Conservation (phyloP, 2,888 invertebrate genomes). For the Diarsia mendica region DNA sequence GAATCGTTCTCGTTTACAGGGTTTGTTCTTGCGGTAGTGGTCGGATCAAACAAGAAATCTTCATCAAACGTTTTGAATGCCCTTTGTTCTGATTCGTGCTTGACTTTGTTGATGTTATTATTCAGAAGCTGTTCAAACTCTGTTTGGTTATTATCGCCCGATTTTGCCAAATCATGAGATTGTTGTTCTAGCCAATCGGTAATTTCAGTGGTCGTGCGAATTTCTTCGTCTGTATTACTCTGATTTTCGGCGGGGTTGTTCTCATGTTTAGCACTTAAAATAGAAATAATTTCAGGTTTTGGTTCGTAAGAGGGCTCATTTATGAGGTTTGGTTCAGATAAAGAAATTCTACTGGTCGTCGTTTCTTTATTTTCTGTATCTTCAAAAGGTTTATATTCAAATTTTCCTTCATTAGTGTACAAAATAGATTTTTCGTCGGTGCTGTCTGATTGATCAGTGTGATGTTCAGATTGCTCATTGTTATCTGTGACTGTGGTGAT, state of each 20-base stretch:
- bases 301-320: conserved; percentile 77
- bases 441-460: conserved; percentile 45
- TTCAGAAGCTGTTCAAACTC: conserved; percentile 58
- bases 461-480: conserved; percentile 57
- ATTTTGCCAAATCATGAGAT: conserved; percentile 56
- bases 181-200: conserved; percentile 78
- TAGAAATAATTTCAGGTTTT: conserved; percentile 77
- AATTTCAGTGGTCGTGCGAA: conserved; percentile 64
- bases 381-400: conserved; percentile 59
- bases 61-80: conserved; percentile 76
- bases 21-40: conserved; percentile 40
- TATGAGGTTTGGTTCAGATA: conserved; percentile 74
- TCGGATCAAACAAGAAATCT: conserved; percentile 67
- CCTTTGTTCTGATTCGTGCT: conserved; percentile 74
- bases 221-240: conserved; percentile 50
- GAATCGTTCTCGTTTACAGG: conserved; percentile 36
- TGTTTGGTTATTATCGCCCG: conserved; percentile 48
- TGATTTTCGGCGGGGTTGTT: conserved; percentile 22
- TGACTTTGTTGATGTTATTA: conserved; percentile 59
- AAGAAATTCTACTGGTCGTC: conserved; percentile 72
- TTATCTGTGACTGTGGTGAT: conserved; percentile 47
- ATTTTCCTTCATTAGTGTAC: conserved; percentile 65
- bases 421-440: conserved; percentile 64
- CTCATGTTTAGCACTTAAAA: conserved; percentile 67
- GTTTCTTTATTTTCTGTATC: conserved; percentile 59